Percentiles rank a stretch among this genome's conserved stretches.
These are phyloP conservation scores for Geopemphigus sp. DNA, from an alignment of 1,140 invertebrate genomes.

Conservation along the genomic window DNA sequence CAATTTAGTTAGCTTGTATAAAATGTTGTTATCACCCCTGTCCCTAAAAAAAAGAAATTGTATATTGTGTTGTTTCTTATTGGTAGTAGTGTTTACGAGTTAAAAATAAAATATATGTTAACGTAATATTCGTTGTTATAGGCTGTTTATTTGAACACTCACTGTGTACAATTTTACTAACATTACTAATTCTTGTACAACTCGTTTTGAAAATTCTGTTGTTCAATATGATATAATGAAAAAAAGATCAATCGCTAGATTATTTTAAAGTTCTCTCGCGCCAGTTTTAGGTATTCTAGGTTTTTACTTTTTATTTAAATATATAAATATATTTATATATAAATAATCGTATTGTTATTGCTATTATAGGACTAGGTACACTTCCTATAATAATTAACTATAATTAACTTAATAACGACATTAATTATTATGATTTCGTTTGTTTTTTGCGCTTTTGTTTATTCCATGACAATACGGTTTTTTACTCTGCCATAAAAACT, in stretches of 20 bases:
- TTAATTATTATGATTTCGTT: background rate
- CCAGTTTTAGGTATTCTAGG: constrained; percentile 7
- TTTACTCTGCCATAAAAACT: constrained; percentile 38
- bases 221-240: constrained; percentile 1
- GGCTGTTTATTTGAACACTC: background rate
- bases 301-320: constrained; percentile 27
- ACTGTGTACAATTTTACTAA: background rate
- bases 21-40: constrained; percentile 8
- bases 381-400: constrained; percentile 27
- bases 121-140: constrained; percentile 10
- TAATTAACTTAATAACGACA: background rate
- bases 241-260: constrained; percentile 2
- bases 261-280: constrained; percentile 4
- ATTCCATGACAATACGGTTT: constrained; percentile 19
- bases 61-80: constrained; percentile 22
- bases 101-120: background rate
- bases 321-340: constrained; percentile 32
- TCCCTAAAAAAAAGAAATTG: background rate
- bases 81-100: background rate
- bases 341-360: constrained; percentile 33
- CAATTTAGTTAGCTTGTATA: constrained; percentile 35
- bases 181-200: constrained; percentile 11
- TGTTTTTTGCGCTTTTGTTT: constrained; percentile 13
- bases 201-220: constrained; percentile 16
- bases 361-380: constrained; percentile 20